Evolutionary conservation across 2,113 vertebrate species (phyloP), one percentile per base, ranked within the genome.

Genomic region (Clupea harengus): DNA sequence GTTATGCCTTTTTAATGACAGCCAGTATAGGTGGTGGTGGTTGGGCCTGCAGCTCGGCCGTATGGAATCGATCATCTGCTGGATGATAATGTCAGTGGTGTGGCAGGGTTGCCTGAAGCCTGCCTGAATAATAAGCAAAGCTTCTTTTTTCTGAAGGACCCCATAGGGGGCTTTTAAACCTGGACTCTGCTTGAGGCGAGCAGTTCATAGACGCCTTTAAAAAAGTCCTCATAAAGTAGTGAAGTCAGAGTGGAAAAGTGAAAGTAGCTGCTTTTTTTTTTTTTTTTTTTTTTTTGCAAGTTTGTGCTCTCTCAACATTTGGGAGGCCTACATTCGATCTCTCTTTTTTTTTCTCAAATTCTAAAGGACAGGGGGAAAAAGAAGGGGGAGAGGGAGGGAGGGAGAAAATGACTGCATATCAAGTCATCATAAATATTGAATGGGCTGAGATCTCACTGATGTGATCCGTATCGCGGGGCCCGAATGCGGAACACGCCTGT

Each of bases 401-500:
- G 25, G 67, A 82, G 82, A 85, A 86, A 67, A 49, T 4, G n/a
- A 57, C 86, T 64, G 57, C 83, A 60, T 28, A 47, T 46, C 13
- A 22, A 45, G 87, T 80, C 85, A 80, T 85, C 89, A 87, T 52
- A 22, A 89, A 87, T 88, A 82, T 87, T 67, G 54, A 89, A 85
- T 22, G 13, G 75, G 84, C 83, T 86, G 82, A 89, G 85, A 88
- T 85, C 89, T 49, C 84, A 87, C 67, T 83, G 57, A 84, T 28
- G 86, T 80, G 83, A 57, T 80, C 78, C 52, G 60, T 82, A 87
- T 25, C 44, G 86, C 81, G 87, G 83, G 67, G 67, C 86, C 84
- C 83, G 83, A 87, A 85, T 64, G 86, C 81, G 88, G 54, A 84
- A 82, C 84, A 25, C 32, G 82, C 85, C 89, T 82, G 87, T 87